Evolutionary conservation across 1,140 invertebrate genomes (phyloP).

Genomic region (Paramacrobiotus metropolitanus): DNA sequence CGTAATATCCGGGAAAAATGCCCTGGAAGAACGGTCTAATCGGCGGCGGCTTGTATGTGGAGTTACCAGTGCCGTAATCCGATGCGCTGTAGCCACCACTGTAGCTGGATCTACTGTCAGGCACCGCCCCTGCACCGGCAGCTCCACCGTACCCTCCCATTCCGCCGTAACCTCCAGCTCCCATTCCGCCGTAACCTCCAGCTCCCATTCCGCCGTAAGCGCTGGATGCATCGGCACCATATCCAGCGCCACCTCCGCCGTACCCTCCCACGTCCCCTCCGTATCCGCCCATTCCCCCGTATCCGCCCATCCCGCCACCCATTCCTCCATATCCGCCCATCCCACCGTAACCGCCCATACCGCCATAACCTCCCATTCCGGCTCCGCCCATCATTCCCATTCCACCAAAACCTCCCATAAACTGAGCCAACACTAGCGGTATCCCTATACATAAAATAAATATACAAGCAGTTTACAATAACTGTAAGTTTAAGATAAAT

Average conservation of each 20-base stretch:
- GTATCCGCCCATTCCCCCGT: not conserved
- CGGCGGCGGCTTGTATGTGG: not conserved
- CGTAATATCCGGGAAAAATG: not conserved
- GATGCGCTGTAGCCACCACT: not conserved
- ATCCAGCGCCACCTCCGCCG: not conserved
- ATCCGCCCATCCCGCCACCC: not conserved
- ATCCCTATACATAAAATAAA: too few relatives aligned
- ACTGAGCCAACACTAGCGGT: too few relatives aligned
- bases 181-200: not conserved
- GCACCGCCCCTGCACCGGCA: not conserved
- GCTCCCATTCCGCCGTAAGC: not conserved
- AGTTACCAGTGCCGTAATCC: not conserved
- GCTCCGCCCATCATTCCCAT: too few relatives aligned
- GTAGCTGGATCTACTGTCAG: not conserved
- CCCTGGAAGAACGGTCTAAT: not conserved
- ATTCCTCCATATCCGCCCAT: not conserved
- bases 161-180: not conserved
- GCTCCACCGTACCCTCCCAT: not conserved
- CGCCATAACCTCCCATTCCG: too few relatives aligned
- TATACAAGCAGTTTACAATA: too few relatives aligned
- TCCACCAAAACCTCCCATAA: too few relatives aligned
- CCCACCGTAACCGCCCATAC: not conserved
- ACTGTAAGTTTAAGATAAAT: too few relatives aligned
- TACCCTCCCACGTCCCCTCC: not conserved
- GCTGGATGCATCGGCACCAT: not conserved